phyloP scores from a whole-genome alignment of 2,797 vertebrate genomes.

The Okamejei kenojei region DNA sequence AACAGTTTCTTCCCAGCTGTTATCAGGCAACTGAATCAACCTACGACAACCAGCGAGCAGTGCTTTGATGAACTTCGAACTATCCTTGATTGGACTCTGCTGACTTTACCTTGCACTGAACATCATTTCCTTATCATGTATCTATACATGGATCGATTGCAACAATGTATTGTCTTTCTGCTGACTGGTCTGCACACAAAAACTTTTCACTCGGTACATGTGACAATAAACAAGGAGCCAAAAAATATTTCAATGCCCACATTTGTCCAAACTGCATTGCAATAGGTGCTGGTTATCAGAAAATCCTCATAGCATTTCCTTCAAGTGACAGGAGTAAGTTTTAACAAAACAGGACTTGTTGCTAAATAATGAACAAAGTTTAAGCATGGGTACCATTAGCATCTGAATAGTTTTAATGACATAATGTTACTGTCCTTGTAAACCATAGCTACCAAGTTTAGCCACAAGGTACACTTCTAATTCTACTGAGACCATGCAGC shows the following conservation, averaged over 20 bases:
- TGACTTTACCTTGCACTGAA: too few species aligned
- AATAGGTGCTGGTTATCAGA: too few species aligned
- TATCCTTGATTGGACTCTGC: too few species aligned
- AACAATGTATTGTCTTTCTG: too few species aligned
- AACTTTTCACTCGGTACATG: too few species aligned
- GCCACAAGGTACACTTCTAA: not conserved
- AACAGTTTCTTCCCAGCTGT: too few species aligned
- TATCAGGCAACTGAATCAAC: too few species aligned
- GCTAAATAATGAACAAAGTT: not conserved
- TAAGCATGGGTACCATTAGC: not conserved
- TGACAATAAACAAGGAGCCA: not conserved
- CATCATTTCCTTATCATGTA: too few species aligned
- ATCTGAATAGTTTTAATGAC: not conserved
- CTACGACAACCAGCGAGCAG: too few species aligned
- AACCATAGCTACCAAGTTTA: not conserved
- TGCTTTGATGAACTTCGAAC: too few species aligned
- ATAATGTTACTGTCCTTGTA: not conserved
- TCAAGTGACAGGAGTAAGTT: not conserved
- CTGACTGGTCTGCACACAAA: too few species aligned
- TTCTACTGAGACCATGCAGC: not conserved
- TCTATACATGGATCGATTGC: too few species aligned
- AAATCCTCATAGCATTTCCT: not conserved
- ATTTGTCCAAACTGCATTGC: not conserved
- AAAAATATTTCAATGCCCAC: not conserved
- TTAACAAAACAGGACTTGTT: not conserved